These are phyloP conservation scores for Tauraco hartlaubi DNA, from an alignment of 2,797 vertebrate genomes.

Conservation along the genomic window DNA sequence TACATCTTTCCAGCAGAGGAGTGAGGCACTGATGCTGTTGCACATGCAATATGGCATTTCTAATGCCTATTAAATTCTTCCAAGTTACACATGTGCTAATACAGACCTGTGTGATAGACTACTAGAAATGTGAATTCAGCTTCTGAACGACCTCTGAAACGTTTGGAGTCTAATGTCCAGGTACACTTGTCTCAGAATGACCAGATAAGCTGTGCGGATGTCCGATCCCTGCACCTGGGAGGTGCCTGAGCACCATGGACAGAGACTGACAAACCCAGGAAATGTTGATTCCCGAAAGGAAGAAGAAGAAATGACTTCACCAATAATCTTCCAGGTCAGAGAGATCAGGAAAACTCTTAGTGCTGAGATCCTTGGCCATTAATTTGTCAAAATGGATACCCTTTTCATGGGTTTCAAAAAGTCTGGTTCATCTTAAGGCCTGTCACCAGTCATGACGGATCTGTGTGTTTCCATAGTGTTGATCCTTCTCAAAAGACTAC, in stretches of 20 bases:
- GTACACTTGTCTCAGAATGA: neutral
- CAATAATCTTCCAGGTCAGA: neutral
- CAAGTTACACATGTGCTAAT: neutral
- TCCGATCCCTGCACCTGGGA: rapidly evolving
- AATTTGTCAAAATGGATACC: neutral
- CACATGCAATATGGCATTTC: neutral
- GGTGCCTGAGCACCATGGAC: conserved; percentile 51
- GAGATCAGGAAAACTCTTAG: neutral
- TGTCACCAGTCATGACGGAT: neutral
- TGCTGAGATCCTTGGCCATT: neutral
- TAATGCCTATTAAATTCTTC: neutral
- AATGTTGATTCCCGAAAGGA: neutral
- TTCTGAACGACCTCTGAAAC: neutral
- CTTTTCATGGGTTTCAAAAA: neutral
- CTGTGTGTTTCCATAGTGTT: neutral
- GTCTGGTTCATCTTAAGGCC: neutral
- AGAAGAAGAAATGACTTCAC: neutral
- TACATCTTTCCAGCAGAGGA: neutral
- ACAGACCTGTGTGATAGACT: neutral
- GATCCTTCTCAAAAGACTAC: neutral
- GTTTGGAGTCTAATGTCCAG: neutral
- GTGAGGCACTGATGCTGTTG: neutral
- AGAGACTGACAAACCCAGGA: neutral
- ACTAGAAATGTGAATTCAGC: neutral
- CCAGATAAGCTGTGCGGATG: rapidly evolving